Base-by-base conservation (phyloP, 2,888 invertebrate genomes). In the Heteromurus nitidus region DNA sequence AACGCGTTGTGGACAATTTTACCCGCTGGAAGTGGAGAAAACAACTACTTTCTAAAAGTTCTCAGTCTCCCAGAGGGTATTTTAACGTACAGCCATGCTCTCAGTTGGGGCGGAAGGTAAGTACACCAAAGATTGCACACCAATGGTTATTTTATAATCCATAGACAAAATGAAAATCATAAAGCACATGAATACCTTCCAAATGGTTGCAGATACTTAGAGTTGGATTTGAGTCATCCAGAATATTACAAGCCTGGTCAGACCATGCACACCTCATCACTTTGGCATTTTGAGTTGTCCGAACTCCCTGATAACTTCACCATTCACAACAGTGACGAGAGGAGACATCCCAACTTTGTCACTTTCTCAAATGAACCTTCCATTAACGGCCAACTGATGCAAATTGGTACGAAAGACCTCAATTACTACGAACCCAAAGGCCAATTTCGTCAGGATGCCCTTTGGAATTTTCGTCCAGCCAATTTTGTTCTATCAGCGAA, bases 101-200 rank as follows among this genome's bases (percentile, higher is more conserved):
- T 75, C 3, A 84, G 84, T 74, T 84, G 84, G 84, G 84, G 84
- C 44, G 84, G 84, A 26, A 74, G 82, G 81, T 81, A 69, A 30
- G 24, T 30, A 28, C 20, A 55, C n/a, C n/a, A n/a, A n/a, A n/a
- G n/a, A n/a, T n/a, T n/a, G n/a, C n/a, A n/a, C n/a, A n/a, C n/a
- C n/a, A n/a, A n/a, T n/a, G n/a, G n/a, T n/a, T n/a, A n/a, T n/a
- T n/a, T n/a, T n/a, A n/a, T n/a, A 53, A 44, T 44, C 16, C 44
- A 44, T 44, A n/a, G 44, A 18, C n/a, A n/a, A n/a, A n/a, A n/a
- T n/a, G n/a, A n/a, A n/a, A n/a, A n/a, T n/a, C n/a, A n/a, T n/a
- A n/a, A 16, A 5, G 50, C 50, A 50, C 50, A 5, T n/a, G 18
- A 11, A 53, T 20, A 53, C 22, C n/a, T 22, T 2, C n/a, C 7